A percentile compares a stretch with the other conserved stretches of the same genome.
These are phyloP conservation scores for Solea solea DNA, from an alignment of 2,113 vertebrate genomes.

Conservation along the genomic window DNA sequence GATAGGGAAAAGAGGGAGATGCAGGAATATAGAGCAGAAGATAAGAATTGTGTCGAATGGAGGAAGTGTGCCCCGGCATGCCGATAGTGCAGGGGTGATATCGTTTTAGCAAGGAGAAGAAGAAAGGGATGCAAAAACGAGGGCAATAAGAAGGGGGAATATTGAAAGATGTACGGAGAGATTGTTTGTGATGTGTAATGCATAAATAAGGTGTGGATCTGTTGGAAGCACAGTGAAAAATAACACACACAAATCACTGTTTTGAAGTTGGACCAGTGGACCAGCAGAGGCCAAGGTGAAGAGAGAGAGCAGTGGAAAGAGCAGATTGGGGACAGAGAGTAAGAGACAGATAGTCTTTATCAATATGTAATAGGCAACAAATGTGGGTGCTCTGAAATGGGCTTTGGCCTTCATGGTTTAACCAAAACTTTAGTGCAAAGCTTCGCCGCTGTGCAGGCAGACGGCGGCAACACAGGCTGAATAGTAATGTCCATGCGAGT, in stretches of 20 bases:
- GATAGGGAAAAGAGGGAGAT: slow-evolving; percentile 57
- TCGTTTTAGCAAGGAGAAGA: slow-evolving; percentile 50
- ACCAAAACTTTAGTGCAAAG: slow-evolving; percentile 68
- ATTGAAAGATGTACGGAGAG: slow-evolving; percentile 78
- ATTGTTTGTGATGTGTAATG: slow-evolving; percentile 72
- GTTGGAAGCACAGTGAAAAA: slow-evolving; percentile 21
- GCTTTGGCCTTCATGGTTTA: slow-evolving; percentile 63
- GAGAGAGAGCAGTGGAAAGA: background rate
- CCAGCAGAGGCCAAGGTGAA: slow-evolving; percentile 38
- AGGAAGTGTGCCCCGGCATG: slow-evolving; percentile 41
- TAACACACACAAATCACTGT: background rate
- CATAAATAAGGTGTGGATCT: slow-evolving; percentile 57
- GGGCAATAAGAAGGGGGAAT: slow-evolving; percentile 65
- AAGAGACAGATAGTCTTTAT: slow-evolving; percentile 65
- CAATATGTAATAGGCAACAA: slow-evolving; percentile 60
- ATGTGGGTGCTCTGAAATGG: slow-evolving; percentile 53
- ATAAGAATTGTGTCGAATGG: slow-evolving; percentile 66
- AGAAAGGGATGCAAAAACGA: slow-evolving; percentile 52
- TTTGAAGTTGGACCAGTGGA: slow-evolving; percentile 43
- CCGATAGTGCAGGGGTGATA: slow-evolving; percentile 71
- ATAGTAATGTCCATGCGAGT: slow-evolving; percentile 65
- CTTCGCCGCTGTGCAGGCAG: slow-evolving; percentile 44
- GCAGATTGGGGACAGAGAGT: slow-evolving; percentile 39
- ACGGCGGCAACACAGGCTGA: slow-evolving; percentile 42
- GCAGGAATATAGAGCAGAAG: slow-evolving; percentile 57